phyloP scores from a whole-genome alignment of 2,888 invertebrate genomes.

The Sceliomorpha sp. region DNA sequence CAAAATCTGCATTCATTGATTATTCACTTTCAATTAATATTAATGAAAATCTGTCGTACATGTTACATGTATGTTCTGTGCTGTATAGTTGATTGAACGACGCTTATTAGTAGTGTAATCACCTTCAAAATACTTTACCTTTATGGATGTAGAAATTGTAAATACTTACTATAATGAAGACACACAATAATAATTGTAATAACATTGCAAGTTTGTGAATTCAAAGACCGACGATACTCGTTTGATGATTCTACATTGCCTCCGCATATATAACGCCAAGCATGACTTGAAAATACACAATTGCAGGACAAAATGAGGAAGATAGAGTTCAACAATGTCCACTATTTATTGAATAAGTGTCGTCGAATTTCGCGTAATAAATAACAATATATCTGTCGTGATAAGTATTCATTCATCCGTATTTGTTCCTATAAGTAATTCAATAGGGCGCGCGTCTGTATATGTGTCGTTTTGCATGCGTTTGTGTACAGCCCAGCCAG shows the following conservation, averaged over 20 bases:
- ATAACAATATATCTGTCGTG: conserved; percentile 24
- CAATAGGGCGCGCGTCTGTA: conserved; percentile 40
- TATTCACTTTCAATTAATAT: too few relatives aligned
- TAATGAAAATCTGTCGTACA: too few relatives aligned
- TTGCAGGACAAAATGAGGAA: background rate
- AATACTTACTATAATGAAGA: conserved; percentile 19
- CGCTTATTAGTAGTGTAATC: too few relatives aligned
- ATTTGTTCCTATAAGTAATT: conserved; percentile 49
- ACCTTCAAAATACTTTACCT: too few relatives aligned
- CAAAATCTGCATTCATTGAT: too few relatives aligned
- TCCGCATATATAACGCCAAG: conserved; percentile 4
- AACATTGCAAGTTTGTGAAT: conserved; percentile 10
- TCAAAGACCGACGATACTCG: conserved; percentile 48
- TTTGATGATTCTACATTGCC: conserved; percentile 40
- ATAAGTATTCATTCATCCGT: conserved; percentile 24
- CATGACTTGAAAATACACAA: conserved; percentile 10
- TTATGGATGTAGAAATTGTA: conserved; percentile 36
- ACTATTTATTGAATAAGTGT: conserved; percentile 49
- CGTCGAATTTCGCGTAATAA: conserved; percentile 39
- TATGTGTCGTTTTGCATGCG: conserved; percentile 25
- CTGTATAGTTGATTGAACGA: too few relatives aligned
- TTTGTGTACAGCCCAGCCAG: conserved; percentile 13
- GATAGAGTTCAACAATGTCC: conserved; percentile 1
- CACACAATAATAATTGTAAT: too few relatives aligned
- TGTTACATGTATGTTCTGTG: too few relatives aligned